Evolutionary conservation across 2,113 vertebrate genomes (phyloP), one percentile per base, ranked within the genome.

Genomic region (Isichthys henryi): DNA sequence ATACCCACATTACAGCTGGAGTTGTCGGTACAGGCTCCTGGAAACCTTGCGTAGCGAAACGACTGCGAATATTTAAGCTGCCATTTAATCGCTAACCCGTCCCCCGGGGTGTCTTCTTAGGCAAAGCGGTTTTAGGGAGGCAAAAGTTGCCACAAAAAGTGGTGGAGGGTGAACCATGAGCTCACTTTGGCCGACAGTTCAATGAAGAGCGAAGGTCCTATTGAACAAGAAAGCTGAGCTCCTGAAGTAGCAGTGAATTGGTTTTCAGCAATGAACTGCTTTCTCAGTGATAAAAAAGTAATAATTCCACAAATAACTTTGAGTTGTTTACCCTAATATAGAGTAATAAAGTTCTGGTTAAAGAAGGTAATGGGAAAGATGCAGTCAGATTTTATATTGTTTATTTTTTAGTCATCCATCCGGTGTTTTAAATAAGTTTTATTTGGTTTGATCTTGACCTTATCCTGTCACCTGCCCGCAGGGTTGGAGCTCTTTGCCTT

Each of bases 401-500:
- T 27, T 21, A 19, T 6, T 84, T 10, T 80, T 46, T 10, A 2
- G 43, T 23, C 43, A 0, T 23, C 45, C 17, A 23, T 84, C n/a
- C 0, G 66, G 66, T 74, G 27, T 35, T 74, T 35, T 11, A 35
- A 74, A 74, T 27, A 11, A 4, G 2, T 21, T 62, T 17, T 52
- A 52, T n/a, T 62, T n/a, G 0, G 2, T n/a, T 8, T 10, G 8
- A 17, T 43, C 74, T 80, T 43, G 15, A 80, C 74, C 74, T 39
- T 7, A 2, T 35, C 74, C 52, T 62, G 9, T 6, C n/a, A 35
- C 49, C 49, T 7, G 21, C 86, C 39, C 50, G 13, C 92, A 99
- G 98, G 95, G 92, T 93, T 95, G 90, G 97, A 99, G 94, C 96
- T 98, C 92, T 98, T 98, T 21, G 91, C 96, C 82, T 94, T 99